A percentile compares a stretch with the other conserved stretches of the same genome.
These are phyloP conservation scores for Emydocephalus ijimae DNA, from an alignment of 2,113 vertebrate species.

Conservation along the genomic window DNA sequence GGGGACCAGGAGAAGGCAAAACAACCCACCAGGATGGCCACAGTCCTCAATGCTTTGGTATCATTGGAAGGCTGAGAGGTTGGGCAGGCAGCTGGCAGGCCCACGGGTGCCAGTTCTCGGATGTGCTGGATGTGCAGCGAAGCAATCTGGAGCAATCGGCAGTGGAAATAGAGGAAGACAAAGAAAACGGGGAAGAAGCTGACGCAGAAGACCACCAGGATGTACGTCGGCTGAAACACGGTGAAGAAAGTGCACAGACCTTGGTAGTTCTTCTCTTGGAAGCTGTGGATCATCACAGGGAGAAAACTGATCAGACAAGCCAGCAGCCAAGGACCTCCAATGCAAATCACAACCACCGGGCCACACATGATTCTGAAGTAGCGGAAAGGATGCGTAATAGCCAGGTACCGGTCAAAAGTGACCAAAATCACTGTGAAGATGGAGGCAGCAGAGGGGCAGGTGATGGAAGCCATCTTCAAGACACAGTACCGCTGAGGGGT, in stretches of 20 bases:
- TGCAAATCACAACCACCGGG: slow-evolving; percentile 45
- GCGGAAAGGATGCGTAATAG: slow-evolving; percentile 82
- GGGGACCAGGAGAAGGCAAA: slow-evolving; percentile 85
- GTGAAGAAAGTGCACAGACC: slow-evolving; percentile 82
- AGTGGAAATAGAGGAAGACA: slow-evolving; percentile 85
- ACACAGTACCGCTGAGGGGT: slow-evolving; percentile 71
- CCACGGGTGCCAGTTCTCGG: slow-evolving; percentile 62
- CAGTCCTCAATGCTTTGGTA: slow-evolving; percentile 82
- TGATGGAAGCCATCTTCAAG: slow-evolving; percentile 82
- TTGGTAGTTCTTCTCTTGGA: slow-evolving; percentile 62
- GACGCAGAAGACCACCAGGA: slow-evolving; percentile 73
- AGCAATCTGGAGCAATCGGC: slow-evolving; percentile 88
- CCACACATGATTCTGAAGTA: slow-evolving; percentile 75
- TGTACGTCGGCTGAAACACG: slow-evolving; percentile 71
- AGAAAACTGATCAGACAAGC: slow-evolving; percentile 78
- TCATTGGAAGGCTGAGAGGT: slow-evolving; percentile 57
- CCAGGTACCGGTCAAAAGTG: slow-evolving; percentile 86
- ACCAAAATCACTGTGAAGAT: slow-evolving; percentile 86
- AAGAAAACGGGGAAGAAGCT: slow-evolving; percentile 82
- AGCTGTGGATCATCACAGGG: slow-evolving; percentile 67
- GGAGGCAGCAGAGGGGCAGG: slow-evolving; percentile 79
- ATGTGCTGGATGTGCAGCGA: slow-evolving; percentile 81
- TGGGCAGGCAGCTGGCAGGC: slow-evolving; percentile 34
- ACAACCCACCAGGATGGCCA: slow-evolving; percentile 81
- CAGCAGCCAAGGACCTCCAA: slow-evolving; percentile 75